phyloP scores from a whole-genome alignment of 2,797 vertebrate species.

The Champsocephalus esox region DNA sequence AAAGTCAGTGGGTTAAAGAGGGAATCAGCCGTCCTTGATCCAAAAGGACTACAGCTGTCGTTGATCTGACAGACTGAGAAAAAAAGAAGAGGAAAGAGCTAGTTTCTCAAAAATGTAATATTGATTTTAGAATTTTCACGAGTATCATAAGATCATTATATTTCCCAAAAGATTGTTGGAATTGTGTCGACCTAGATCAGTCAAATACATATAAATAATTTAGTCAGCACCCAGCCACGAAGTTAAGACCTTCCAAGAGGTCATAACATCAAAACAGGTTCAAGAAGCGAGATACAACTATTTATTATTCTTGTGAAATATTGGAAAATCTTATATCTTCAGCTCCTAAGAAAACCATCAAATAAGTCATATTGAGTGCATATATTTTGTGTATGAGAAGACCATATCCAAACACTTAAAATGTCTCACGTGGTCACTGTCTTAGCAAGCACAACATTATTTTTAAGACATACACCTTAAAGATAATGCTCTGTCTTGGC shows the following conservation, averaged over 20 bases:
- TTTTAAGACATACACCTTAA: background rate
- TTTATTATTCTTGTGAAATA: slow-evolving; percentile 4
- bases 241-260: background rate
- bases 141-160: no score
- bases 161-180: background rate
- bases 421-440: background rate
- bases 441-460: background rate
- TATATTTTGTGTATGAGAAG: background rate
- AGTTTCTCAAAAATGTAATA: background rate
- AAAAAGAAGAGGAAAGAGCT: background rate
- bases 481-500: background rate
- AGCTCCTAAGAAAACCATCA: background rate
- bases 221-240: background rate
- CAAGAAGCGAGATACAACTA: background rate
- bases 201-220: background rate
- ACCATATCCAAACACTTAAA: background rate
- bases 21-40: background rate
- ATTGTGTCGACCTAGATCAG: background rate
- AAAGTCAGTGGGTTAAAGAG: background rate
- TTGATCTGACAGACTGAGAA: background rate
- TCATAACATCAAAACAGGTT: background rate
- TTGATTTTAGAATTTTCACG: background rate
- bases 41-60: background rate
- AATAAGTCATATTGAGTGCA: background rate
- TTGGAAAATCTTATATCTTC: background rate